phyloP scores from a whole-genome alignment of 2,888 invertebrate species.

The Tetranychus piercei region DNA sequence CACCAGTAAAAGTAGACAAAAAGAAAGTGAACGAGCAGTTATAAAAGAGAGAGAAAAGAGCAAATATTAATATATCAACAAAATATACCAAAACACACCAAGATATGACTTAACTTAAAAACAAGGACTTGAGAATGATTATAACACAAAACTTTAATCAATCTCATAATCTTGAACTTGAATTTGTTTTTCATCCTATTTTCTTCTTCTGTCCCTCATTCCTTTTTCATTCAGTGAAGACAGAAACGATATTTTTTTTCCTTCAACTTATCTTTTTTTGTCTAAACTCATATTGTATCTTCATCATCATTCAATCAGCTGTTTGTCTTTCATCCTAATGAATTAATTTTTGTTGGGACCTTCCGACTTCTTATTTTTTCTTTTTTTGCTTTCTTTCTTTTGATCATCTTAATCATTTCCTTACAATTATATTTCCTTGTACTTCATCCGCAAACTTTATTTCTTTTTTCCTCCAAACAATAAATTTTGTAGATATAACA shows the following conservation, averaged over 20 bases:
- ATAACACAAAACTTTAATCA: not conserved
- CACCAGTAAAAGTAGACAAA: not conserved
- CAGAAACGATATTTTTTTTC: not conserved
- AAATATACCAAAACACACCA: not conserved
- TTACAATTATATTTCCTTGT: not conserved
- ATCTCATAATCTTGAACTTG: not conserved
- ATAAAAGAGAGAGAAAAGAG: not conserved
- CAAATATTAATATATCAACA: not conserved
- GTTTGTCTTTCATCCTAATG: not conserved
- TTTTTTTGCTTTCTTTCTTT: not conserved
- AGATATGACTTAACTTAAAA: not conserved
- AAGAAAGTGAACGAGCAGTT: not conserved
- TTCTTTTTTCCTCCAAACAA: not conserved
- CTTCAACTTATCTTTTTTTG: not conserved
- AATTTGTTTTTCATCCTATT: not conserved
- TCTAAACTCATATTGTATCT: not conserved
- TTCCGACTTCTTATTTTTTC: not conserved
- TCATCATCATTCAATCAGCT: not conserved
- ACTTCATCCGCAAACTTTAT: not conserved
- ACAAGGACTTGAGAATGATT: not conserved
- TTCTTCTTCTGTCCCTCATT: not conserved
- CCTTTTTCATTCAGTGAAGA: not conserved
- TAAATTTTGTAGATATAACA: not conserved
- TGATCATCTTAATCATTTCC: slow-evolving; percentile 6
- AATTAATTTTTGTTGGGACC: not conserved